Evolutionary conservation across 2,113 vertebrate genomes (phyloP).

Genomic region (Corapipo altera): DNA sequence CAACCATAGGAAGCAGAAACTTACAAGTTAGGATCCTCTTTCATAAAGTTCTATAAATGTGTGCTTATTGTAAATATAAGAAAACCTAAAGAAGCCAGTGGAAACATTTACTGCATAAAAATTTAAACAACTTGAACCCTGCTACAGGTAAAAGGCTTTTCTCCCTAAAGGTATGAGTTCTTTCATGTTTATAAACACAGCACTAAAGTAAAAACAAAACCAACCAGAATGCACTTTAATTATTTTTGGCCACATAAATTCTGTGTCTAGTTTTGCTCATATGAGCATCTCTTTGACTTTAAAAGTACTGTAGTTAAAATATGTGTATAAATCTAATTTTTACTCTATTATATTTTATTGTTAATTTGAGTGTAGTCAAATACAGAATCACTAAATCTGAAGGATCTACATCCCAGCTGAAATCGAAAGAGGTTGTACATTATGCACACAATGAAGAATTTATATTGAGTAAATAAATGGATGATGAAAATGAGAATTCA

Average conservation of each 20-base stretch:
- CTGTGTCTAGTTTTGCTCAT: background rate
- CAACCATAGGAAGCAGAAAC: fast-evolving
- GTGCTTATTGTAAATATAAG: background rate
- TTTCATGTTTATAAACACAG: background rate
- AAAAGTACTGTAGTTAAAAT: background rate
- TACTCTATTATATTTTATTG: background rate
- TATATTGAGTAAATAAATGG: background rate
- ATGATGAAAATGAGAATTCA: background rate
- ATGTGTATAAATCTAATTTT: background rate
- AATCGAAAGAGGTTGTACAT: background rate
- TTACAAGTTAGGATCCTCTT: background rate
- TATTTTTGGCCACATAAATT: background rate
- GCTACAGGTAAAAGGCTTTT: background rate
- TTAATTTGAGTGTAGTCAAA: background rate
- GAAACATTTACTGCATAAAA: background rate
- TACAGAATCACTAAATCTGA: background rate
- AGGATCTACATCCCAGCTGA: background rate
- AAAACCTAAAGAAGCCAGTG: background rate
- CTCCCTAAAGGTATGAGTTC: background rate
- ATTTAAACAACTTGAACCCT: background rate
- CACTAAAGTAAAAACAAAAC: background rate
- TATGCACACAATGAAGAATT: background rate
- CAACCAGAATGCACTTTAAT: background rate
- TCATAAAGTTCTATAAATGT: background rate
- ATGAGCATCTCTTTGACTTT: background rate